Evolutionary conservation across 2,888 invertebrate species (phyloP), one percentile per base, ranked within the genome.

Genomic region (Melanostoma mellinum): DNA sequence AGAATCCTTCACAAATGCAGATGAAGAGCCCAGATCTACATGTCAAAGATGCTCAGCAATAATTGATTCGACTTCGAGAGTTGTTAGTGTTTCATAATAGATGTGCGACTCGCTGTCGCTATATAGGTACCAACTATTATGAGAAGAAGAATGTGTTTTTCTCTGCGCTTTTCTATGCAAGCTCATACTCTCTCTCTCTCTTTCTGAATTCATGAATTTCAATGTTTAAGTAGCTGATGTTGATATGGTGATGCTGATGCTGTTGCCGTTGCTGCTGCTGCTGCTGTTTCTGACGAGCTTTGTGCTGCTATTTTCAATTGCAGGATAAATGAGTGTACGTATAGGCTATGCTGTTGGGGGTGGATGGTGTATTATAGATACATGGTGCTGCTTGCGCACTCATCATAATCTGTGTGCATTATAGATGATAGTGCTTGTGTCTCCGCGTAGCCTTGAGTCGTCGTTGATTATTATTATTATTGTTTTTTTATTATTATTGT

Each of bases 1-100:
- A 75, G 69, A 72, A 76, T 81, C 65, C 76, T 71, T 72, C 71
- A 76, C 65, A 65, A 81, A 55, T 81, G 71, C 53, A 81, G 76
- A 81, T 81, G 76, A 71, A 81, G 67, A 71, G 71, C 53, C 10
- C 65, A 81, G 76, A 81, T 81, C 80, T 81, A 55, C 71, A 81
- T 76, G 80, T 67, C 80, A 81, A 81, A 80, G 80, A 81, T 60
- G 60, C 76, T 79, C 71, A 36, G 67, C 71, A 81, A 76, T 67
- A 81, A 71, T 81, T 76, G 80, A 76, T 81, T 75, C 71, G 60
- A 72, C 58, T 76, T 81, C 76, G 80, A 71, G 71, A 67, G 48
- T 53, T 71, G 65, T 36, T 67, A 68, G 40, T 58, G 58, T 63
- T 50, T 63, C 63, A 63, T 63, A 50, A 63, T 50, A 63, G 63